A percentile compares a stretch with the other conserved stretches of the same genome.
Evolutionary conservation across 2,888 invertebrate genomes (phyloP).

Genomic region (Homarus gammarus): DNA sequence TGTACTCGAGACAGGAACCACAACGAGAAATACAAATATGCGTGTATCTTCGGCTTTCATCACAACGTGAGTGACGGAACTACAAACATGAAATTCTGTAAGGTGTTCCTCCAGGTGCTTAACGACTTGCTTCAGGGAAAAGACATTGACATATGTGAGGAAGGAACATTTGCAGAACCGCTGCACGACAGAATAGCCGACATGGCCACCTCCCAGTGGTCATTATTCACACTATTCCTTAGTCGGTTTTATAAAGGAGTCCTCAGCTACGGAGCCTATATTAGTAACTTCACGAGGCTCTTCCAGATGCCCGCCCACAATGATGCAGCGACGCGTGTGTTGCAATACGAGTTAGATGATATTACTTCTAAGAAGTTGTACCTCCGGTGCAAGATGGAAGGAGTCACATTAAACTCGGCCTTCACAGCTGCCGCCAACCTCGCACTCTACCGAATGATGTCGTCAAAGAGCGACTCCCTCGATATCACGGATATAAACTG

Average conservation of each 20-base stretch:
- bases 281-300: slow-evolving; percentile 56
- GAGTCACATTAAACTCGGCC: slow-evolving; percentile 72
- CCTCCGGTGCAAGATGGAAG: slow-evolving; percentile 69
- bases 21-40: slow-evolving; percentile 50
- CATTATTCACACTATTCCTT: slow-evolving; percentile 9
- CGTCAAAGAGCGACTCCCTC: not conserved
- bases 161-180: slow-evolving; percentile 52
- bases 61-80: slow-evolving; percentile 75
- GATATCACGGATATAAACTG: slow-evolving; percentile 37
- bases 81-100: slow-evolving; percentile 72
- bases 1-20: slow-evolving; percentile 13
- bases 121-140: slow-evolving; percentile 62
- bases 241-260: slow-evolving; percentile 36
- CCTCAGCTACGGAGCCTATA: slow-evolving; percentile 42
- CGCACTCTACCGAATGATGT: slow-evolving; percentile 66
- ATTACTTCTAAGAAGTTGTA: slow-evolving; percentile 44
- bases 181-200: slow-evolving; percentile 61
- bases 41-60: slow-evolving; percentile 71
- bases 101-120: slow-evolving; percentile 63
- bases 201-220: slow-evolving; percentile 3
- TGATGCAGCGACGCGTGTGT: slow-evolving; percentile 43
- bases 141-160: slow-evolving; percentile 44
- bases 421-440: slow-evolving; percentile 76
- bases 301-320: slow-evolving; percentile 32
- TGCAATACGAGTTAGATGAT: slow-evolving; percentile 65